These are phyloP conservation scores for Branchellion lobata DNA, from an alignment of 2,888 invertebrate species.

Conservation along the genomic window DNA sequence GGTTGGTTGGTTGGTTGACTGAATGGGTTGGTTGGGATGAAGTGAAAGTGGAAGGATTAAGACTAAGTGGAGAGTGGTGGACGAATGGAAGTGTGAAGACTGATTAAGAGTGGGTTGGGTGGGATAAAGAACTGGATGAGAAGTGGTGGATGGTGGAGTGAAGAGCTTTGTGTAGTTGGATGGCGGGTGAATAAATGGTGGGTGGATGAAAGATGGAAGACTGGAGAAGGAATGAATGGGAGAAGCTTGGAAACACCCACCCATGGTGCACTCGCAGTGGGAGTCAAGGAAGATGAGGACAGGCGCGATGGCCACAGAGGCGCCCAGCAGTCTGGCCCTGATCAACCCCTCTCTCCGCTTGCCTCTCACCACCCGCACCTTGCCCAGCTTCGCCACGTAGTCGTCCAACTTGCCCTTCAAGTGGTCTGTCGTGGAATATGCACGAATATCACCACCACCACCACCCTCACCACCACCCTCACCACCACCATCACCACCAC, in stretches of 20 bases:
- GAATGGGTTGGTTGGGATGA: too few species aligned
- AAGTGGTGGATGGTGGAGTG: neutral
- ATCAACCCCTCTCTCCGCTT: slow-evolving; percentile 86
- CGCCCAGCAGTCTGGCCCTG: slow-evolving; percentile 86
- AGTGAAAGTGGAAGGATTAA: too few species aligned
- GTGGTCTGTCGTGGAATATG: slow-evolving; percentile 71
- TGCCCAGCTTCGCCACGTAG: slow-evolving; percentile 80
- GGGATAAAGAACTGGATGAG: too few species aligned
- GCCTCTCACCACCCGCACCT: slow-evolving; percentile 84
- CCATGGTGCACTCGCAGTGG: slow-evolving; percentile 88
- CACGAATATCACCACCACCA: neutral
- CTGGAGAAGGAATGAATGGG: neutral
- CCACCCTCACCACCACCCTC: neutral
- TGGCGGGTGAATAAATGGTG: neutral
- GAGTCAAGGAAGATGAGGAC: slow-evolving; percentile 95
- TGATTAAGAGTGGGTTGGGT: too few species aligned
- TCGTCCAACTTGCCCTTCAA: slow-evolving; percentile 86
- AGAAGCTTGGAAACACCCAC: slow-evolving; percentile 52
- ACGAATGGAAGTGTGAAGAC: too few species aligned
- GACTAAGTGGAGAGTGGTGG: too few species aligned
- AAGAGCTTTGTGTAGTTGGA: neutral
- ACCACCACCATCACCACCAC: neutral
- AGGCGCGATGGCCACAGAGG: slow-evolving; percentile 77
- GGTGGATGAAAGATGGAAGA: neutral
- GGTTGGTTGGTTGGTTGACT: too few species aligned